Base-by-base conservation (phyloP, 2,888 invertebrate genomes). In the Drosophila paucipuncta region DNA sequence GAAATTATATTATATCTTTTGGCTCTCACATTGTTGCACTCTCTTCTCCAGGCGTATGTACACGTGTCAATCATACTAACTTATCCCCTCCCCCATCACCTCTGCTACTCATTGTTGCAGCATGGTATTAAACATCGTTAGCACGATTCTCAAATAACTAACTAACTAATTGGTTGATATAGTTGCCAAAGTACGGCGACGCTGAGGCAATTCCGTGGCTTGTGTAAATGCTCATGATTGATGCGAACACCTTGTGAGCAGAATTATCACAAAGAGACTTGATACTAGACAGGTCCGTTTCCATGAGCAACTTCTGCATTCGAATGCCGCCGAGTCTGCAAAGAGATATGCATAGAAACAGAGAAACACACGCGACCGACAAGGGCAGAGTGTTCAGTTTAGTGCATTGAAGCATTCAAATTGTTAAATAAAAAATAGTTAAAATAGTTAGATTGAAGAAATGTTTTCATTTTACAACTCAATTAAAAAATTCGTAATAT, bases 121-220 rank as follows among this genome's bases (percentile, higher is more conserved):
- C 43, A 22, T 43, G 22, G 43, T 22, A 22, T 16, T 37, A 13
- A 9, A 16, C 33, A 33, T 43, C 33, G 41, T 54, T 58, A 43
- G 54, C 54, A 41, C 54, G 37, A 33, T 22, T 22, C 47, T 54
- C 64, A 85, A 83, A 90, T 85, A 83, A 83, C 58, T 57, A 57
- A 57, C 91, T 91, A 91, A 86, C 92, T 92, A 92, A 90, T 90
- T 82, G 90, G 78, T 78, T 86, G 92, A 92, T 92, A 92, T 92
- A 91, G 86, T 85, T 90, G 90, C 81, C 83, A 77, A 81, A 66
- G 59, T 73, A 57, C 58, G 16, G 50, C 39, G 52, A 49, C 18
- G 30, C 63, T 57, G 74, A 18, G 63, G 55, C 77, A 62, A 35
- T 55, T 50, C 49, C 65, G 47, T 69, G 57, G 22, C 61, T 50